Evolutionary conservation across 2,888 invertebrate genomes (phyloP).

Genomic region (Luffia ferchaultella): DNA sequence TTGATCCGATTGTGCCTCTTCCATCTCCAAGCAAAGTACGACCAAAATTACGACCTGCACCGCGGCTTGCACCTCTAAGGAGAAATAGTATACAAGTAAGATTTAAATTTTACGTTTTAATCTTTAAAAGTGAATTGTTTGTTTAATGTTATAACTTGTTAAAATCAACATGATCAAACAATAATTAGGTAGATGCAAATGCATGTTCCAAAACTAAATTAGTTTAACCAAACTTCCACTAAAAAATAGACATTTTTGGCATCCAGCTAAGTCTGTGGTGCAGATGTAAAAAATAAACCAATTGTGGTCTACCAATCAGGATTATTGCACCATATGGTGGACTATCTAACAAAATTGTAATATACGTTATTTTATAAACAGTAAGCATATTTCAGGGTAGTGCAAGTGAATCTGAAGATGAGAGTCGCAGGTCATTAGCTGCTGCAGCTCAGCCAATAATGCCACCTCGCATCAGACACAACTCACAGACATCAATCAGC

Average conservation of each 20-base stretch:
- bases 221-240: no score
- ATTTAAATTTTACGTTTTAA: slow-evolving; percentile 1
- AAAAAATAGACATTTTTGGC: no score
- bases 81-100: slow-evolving; percentile 71
- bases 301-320: no score
- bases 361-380: no score
- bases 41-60: slow-evolving; percentile 73
- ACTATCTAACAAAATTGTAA: no score
- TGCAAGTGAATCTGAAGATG: slow-evolving; percentile 76
- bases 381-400: slow-evolving; percentile 59
- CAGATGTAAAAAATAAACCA: no score
- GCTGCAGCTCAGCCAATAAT: slow-evolving; percentile 26
- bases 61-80: slow-evolving; percentile 68
- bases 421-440: slow-evolving; percentile 43
- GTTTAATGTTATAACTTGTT: slow-evolving; percentile 2
- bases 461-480: slow-evolving; percentile 34
- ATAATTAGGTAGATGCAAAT: background rate
- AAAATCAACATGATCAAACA: background rate
- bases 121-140: no score
- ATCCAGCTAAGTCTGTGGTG: no score
- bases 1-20: slow-evolving; percentile 58
- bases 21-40: slow-evolving; percentile 71
- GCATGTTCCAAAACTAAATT: background rate
- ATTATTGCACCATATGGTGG: no score
- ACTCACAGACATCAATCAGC: slow-evolving; percentile 37